Base-by-base conservation (phyloP, 2,888 invertebrate species). In the Fabriciana adippe region DNA sequence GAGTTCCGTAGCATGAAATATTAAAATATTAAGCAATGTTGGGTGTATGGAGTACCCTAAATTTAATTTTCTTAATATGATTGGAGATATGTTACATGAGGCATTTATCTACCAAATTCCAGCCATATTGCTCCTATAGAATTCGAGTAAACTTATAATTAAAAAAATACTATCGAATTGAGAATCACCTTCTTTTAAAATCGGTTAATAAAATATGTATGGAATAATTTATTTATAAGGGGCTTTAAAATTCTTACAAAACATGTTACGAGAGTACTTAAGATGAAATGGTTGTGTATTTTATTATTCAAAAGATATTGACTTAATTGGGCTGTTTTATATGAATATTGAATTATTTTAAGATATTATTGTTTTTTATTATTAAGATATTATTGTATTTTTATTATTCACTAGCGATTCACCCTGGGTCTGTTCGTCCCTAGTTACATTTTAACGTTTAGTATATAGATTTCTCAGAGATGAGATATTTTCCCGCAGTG, bases 341-440 rank as follows among this genome's bases (percentile, higher is more conserved):
- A 59, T 59, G 57, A 15, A 47, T 47, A 57, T 57, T 57, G 11
- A 21, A 18, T 57, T 45, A 57, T 47, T 47, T 47, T 47, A 11
- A 6, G 14, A 15, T 11, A 26, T 59, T 47, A 26, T 48, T 59
- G n/a, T 26, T 26, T 47, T 26, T 21, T 18, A 15, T 15, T 26
- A 15, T 26, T 47, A 11, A 6, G 14, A 15, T 11, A 26, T 59
- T 47, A 26, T 48, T 59, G n/a, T n/a, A 47, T 26, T 47, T 26
- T 21, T 18, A 15, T 15, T 26, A 15, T 26, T 47, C 13, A 21
- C 57, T 57, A 26, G 11, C 14, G 1, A 47, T 15, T 4, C 31
- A 14, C 55, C 31, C n/a, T 55, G 8, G 18, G 11, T 18, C 35
- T 6, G 35, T 35, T 8, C 8, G 35, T 35, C 35, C 8, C 35